Evolutionary conservation across 1,140 invertebrate species (phyloP), one percentile per base, ranked within the genome.

Genomic region (Drosophila auraria): DNA sequence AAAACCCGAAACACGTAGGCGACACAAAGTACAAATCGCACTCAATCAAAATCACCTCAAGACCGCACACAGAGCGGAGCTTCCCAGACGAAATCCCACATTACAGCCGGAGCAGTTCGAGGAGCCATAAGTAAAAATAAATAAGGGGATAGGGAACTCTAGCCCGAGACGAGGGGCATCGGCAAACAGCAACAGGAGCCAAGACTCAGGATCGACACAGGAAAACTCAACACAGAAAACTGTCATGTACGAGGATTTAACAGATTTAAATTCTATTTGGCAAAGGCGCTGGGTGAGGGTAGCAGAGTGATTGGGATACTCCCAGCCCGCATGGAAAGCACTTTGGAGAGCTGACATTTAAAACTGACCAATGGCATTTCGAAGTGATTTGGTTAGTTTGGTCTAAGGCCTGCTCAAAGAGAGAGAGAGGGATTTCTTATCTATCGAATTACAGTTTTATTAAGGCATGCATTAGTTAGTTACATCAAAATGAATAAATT

Each of bases 181-280:
- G 7, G 27, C 58, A 60, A 57, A 54, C 62, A 64, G 36, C 61
- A 66, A 25, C 56, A 51, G 68, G 47, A 50, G 20, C 65, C 17
- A 50, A 25, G 38, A 8, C 40, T 40, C 27, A 38, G 23, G 23
- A 58, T 54, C 59, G 11, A 62, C 20, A 20, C 20, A 20, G 20
- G 20, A 56, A 72, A 63, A 71, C 75, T 77, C 63, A 87, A 60
- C 77, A 87, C 47, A 58, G 79, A 70, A 80, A 84, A 89, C 81
- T 89, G 86, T 84, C 84, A 90, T 89, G 86, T 82, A 84, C 78
- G 74, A 68, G 78, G 86, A 90, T 71, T 89, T 90, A 89, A 78
- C 70, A 90, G 86, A 90, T 90, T 90, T 90, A 84, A 90, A 90
- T 89, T 89, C 84, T 90, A 90, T 89, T 87, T 83, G 76, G 63